A percentile compares a stretch with the other conserved stretches of the same genome.
These are phyloP conservation scores for human (Homo sapiens) DNA, from an alignment of 2,113 vertebrate genomes.

Conservation along the genomic window DNA sequence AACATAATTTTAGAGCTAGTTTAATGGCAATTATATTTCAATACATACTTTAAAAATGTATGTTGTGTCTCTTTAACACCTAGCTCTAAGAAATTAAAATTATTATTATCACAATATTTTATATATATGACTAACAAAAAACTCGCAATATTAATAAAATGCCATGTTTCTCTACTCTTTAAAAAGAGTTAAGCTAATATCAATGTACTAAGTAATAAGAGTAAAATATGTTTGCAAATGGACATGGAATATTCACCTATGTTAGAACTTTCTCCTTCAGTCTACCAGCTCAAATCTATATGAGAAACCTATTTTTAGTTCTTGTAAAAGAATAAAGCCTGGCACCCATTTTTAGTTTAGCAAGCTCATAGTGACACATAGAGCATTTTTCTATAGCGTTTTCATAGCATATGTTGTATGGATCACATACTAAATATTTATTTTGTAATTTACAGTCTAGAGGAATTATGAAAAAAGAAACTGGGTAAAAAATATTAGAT, in stretches of 20 bases:
- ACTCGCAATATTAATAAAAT: constrained; percentile 35
- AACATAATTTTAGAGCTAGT: not conserved
- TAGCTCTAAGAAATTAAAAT: not conserved
- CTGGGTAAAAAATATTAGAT: not conserved
- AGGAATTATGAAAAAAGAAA: not conserved
- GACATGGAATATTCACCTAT: not conserved
- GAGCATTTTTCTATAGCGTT: not conserved
- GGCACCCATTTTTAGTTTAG: not conserved
- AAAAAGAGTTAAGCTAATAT: not conserved
- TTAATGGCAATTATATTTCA: not conserved
- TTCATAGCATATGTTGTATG: not conserved
- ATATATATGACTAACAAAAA: not conserved
- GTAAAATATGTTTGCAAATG: not conserved
- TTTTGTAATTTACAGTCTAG: not conserved
- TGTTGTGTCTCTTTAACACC: not conserved
- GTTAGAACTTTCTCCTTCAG: not conserved
- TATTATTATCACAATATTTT: not conserved
- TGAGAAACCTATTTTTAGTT: not conserved
- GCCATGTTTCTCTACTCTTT: not conserved
- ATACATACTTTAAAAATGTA: not conserved
- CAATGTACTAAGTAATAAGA: not conserved
- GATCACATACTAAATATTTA: not conserved
- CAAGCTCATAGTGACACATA: not conserved
- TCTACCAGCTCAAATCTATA: not conserved
- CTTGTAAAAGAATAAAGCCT: not conserved